These are phyloP conservation scores for Loriculus beryllinus DNA, from an alignment of 2,797 vertebrate species.

Conservation along the genomic window DNA sequence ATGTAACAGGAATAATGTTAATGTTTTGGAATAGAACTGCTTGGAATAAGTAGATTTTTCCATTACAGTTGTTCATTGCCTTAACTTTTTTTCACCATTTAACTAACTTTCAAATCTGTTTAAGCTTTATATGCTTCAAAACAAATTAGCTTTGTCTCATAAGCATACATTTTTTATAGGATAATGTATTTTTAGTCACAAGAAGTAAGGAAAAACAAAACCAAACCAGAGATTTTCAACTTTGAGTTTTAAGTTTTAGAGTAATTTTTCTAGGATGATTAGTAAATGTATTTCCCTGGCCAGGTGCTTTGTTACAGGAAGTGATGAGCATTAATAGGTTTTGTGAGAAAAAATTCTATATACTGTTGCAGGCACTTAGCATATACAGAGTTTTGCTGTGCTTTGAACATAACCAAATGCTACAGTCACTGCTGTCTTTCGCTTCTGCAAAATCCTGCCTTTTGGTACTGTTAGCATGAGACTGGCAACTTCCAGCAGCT, in stretches of 20 bases:
- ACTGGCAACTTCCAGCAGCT: not conserved
- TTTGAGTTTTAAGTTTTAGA: not conserved
- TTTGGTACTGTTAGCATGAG: not conserved
- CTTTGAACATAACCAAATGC: accelerated
- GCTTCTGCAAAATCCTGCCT: not conserved
- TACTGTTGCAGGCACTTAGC: not conserved
- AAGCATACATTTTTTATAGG: not conserved
- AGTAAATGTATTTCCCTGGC: not conserved
- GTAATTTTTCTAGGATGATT: not conserved
- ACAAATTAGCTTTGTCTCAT: not conserved
- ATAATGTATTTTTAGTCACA: not conserved
- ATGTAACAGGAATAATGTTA: not conserved
- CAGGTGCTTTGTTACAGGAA: not conserved
- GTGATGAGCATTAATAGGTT: not conserved
- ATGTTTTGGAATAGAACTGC: not conserved
- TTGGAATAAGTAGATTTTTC: not conserved
- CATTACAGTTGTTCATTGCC: not conserved
- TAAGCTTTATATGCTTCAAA: not conserved
- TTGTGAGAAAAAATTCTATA: not conserved
- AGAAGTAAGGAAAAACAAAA: not conserved
- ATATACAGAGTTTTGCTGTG: not conserved
- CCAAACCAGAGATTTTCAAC: not conserved
- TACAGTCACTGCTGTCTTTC: not conserved
- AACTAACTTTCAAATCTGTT: not conserved
- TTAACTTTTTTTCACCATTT: not conserved